Evolutionary conservation across 2,113 vertebrate species (phyloP), one percentile per base, ranked within the genome.

Genomic region (Neodontobutis hainanensis): DNA sequence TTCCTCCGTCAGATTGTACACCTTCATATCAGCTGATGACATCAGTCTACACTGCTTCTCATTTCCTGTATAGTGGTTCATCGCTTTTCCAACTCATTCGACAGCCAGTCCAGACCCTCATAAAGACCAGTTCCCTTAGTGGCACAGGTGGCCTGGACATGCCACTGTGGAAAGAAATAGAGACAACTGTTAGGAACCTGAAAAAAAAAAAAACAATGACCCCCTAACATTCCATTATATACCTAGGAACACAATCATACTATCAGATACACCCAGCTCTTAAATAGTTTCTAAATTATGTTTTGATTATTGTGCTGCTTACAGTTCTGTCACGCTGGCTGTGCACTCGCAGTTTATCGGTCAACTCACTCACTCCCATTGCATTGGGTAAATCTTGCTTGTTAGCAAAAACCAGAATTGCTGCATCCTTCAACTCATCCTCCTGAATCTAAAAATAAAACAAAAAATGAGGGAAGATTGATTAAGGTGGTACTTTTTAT

Each of bases 371-470:
- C 81, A 94, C 93, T 0, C 86, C 87, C 94, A 96, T 95, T 61
- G 95, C 95, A 9, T 96, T 95, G 38, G 95, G 95, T 85, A 96
- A 92, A 83, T 96, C 95, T 87, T 96, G 96, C 87, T 96, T 96
- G 91, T 96, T 96, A 19, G 95, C 94, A 48, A 96, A 96, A 48
- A 96, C 93, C 76, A 96, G 93, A 78, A 96, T 64, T 15, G 94
- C 93, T 0, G 95, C 95, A 0, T 96, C 94, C 34, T 92, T 92
- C 66, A 96, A 88, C 86, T 96, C 95, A 0, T 96, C 94, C 78
- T 96, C 95, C 67, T 94, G 92, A 67, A 95, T 83, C 95, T 94
- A 57, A 57, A 16, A 5, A 57, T 3, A 7, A 27, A 53, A 14
- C n/a, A 12, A 8, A 8, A 40, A 16, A 1, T 8, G 15, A n/a